Evolutionary conservation across 2,888 invertebrate genomes (phyloP).

Genomic region (Cotesia congregata): DNA sequence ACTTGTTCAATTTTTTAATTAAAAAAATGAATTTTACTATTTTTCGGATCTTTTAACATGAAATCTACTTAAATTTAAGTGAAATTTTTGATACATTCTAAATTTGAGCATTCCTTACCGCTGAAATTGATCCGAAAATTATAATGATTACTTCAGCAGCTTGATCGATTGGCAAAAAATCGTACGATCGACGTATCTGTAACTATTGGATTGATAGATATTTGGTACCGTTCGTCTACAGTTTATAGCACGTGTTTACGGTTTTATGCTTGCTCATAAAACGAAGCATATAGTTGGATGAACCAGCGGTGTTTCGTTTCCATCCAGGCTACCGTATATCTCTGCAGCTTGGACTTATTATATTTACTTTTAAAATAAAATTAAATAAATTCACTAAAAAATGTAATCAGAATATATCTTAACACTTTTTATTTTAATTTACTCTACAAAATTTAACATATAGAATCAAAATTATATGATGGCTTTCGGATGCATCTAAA

Average conservation of each 20-base stretch:
- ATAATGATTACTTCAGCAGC: conserved; percentile 38
- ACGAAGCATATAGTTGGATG: conserved; percentile 55
- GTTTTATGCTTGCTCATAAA: conserved; percentile 61
- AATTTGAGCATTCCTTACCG: no score
- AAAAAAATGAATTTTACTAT: no score
- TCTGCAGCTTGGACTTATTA: conserved; percentile 27
- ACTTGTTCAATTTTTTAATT: no score
- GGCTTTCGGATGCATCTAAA: no score
- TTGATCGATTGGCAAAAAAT: conserved; percentile 51
- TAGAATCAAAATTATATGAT: no score
- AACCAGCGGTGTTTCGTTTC: conserved; percentile 39
- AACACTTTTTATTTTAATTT: not conserved
- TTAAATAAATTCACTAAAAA: not conserved
- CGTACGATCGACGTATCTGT: not conserved
- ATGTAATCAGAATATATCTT: not conserved
- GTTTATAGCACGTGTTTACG: conserved; percentile 60
- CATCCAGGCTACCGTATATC: conserved; percentile 23
- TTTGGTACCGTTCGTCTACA: conserved; percentile 54
- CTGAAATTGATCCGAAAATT: not conserved
- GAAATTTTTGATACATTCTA: no score
- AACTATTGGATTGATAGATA: conserved; percentile 22
- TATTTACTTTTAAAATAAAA: conserved; percentile 8
- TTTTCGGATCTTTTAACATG: no score
- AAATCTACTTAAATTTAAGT: no score
- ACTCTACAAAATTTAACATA: not conserved